Conservation (phyloP, 2,888 invertebrate species). For the Parthenolecanium corni region DNA sequence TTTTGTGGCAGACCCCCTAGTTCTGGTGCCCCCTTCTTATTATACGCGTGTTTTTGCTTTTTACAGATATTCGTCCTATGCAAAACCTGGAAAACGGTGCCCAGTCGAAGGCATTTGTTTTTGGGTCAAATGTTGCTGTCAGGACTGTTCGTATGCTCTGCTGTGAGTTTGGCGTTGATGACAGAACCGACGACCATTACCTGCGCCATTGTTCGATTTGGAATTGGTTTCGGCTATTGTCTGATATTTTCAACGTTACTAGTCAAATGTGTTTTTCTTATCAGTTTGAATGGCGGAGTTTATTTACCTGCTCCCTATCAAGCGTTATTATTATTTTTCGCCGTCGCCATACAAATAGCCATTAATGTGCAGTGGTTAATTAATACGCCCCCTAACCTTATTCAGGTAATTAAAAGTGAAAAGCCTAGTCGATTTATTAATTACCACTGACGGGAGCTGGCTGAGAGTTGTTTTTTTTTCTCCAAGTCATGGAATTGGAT, state of each 20-base stretch:
- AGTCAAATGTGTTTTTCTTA: slow-evolving; percentile 85
- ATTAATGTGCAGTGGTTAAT: slow-evolving; percentile 75
- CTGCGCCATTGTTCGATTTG: slow-evolving; percentile 70
- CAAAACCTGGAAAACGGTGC: slow-evolving; percentile 69
- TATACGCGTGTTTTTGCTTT: not conserved
- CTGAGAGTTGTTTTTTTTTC: no score
- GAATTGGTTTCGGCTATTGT: slow-evolving; percentile 62
- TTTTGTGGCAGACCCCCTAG: no score
- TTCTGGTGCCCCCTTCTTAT: no score
- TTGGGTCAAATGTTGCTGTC: slow-evolving; percentile 75
- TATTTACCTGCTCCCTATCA: slow-evolving; percentile 89
- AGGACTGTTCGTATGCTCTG: slow-evolving; percentile 70
- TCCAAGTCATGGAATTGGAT: no score
- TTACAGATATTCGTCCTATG: slow-evolving; percentile 60
- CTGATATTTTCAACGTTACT: slow-evolving; percentile 81
- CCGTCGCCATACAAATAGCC: slow-evolving; percentile 78
- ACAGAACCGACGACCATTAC: slow-evolving; percentile 66
- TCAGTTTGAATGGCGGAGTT: slow-evolving; percentile 81
- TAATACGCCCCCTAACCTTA: slow-evolving; percentile 58
- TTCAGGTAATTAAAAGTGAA: slow-evolving; percentile 30
- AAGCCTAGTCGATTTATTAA: not conserved
- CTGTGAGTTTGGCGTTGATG: slow-evolving; percentile 64
- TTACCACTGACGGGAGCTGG: not conserved
- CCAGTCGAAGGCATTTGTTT: slow-evolving; percentile 72
- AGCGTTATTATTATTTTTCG: slow-evolving; percentile 71